These are phyloP conservation scores for Homarus americanus DNA, from an alignment of 1,140 invertebrate genomes.

Conservation along the genomic window DNA sequence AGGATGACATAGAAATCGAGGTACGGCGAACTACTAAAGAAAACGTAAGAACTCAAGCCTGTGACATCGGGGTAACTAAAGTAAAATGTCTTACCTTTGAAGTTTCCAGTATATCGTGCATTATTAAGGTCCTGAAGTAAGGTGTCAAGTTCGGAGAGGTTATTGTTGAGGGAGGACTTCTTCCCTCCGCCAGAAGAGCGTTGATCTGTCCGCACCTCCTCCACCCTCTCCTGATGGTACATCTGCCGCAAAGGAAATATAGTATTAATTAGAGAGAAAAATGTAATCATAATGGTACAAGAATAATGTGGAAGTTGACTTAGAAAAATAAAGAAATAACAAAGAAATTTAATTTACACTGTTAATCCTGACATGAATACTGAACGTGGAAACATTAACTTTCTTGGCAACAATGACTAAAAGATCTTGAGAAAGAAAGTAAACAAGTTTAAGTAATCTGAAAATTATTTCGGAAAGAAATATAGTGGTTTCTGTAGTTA, in stretches of 20 bases:
- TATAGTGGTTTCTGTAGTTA: too few species aligned
- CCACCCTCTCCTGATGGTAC: constrained; percentile 80
- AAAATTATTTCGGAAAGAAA: too few species aligned
- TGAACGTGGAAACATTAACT: too few species aligned
- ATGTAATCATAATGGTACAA: too few species aligned
- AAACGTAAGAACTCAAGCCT: not conserved
- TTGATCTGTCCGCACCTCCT: constrained; percentile 77
- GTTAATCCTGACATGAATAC: too few species aligned
- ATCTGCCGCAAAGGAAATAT: constrained; percentile 81
- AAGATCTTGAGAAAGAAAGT: too few species aligned
- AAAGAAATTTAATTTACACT: too few species aligned
- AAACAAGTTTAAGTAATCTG: too few species aligned
- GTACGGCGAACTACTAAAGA: not conserved
- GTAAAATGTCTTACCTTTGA: constrained; percentile 76
- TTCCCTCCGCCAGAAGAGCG: constrained; percentile 27
- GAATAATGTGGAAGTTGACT: too few species aligned
- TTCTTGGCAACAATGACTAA: too few species aligned
- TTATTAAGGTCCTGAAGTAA: constrained; percentile 93
- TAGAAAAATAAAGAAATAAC: too few species aligned
- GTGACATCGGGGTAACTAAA: not conserved
- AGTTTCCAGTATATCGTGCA: constrained; percentile 84
- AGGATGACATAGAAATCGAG: not conserved
- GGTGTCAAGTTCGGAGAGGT: constrained; percentile 94
- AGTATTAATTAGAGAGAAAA: not conserved
- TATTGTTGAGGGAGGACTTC: constrained; percentile 84